Evolutionary conservation across 2,797 vertebrate genomes (phyloP), one percentile per base, ranked within the genome.

Genomic region (Gallinago nigripennis): DNA sequence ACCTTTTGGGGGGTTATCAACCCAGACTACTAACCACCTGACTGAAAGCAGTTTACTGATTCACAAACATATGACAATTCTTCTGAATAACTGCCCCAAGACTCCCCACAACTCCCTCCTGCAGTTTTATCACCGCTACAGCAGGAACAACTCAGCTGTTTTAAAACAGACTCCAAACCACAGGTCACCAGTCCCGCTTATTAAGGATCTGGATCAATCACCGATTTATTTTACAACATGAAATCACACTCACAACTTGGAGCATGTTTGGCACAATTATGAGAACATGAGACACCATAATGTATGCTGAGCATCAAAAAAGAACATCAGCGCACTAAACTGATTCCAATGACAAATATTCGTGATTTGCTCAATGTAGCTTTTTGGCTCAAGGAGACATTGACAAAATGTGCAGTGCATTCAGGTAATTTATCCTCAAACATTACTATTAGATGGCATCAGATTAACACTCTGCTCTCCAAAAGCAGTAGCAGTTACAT

Each of bases 261-360:
- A 45, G 45, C n/a, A 31, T 64, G 18, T 37, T 20, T 45, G 30
- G 53, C 28, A 51, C 33, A 73, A 60, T 30, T 64, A 14, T 1
- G 9, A 86, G 50, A 17, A 43, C 33, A 4, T 0, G 2, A 76
- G 43, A 84, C 4, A 28, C 6, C 2, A 0, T 12, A 53, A 35
- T 57, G 11, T 24, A 82, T 8, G 23, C 4, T 53, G 21, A 79
- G 39, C 43, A 89, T 20, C 53, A 68, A 25, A 33, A 65, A 83
- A 65, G 14, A 50, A 15, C 2, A 12, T 37, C 33, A 94, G 31
- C 23, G 16, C 11, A n/a, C 35, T 70, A 39, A 12, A 35, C 5
- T 68, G 9, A 86, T 43, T 48, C 5, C 31, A 63, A 1, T 14
- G 28, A 65, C 27, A 71, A 61, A 70, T 56, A 79, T 8, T 86